Conservation (phyloP, 2,888 invertebrate genomes). For the Rhimphoctona megacephalus region DNA sequence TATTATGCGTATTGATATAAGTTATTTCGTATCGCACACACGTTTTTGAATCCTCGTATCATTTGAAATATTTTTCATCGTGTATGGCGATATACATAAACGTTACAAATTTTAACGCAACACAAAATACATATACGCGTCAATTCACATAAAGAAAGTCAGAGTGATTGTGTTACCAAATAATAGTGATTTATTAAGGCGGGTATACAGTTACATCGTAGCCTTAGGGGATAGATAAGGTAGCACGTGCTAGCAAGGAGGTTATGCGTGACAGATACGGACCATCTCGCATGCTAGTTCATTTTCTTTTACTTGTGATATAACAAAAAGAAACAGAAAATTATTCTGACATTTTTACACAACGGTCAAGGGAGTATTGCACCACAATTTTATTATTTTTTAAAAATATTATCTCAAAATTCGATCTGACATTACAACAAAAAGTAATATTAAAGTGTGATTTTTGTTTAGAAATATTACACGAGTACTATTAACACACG, state of each 20-base stretch:
- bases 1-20: neutral
- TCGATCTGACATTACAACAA: neutral
- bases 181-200: neutral
- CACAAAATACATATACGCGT: neutral
- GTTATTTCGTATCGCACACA: neutral
- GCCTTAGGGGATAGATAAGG: conserved; percentile 1
- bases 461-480: neutral
- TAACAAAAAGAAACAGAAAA: neutral
- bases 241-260: conserved; percentile 3
- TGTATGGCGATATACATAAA: neutral
- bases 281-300: neutral
- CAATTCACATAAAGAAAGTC: neutral
- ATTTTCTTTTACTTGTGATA: neutral
- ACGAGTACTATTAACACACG: too few species aligned
- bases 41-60: neutral
- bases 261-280: conserved; percentile 12
- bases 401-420: neutral
- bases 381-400: neutral
- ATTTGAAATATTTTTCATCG: neutral
- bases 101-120: neutral
- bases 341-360: neutral
- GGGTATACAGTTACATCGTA: neutral
- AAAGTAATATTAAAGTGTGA: neutral
- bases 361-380: neutral
- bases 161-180: conserved; percentile 5